Evolutionary conservation across 2,888 invertebrate genomes (phyloP), one percentile per base, ranked within the genome.

Genomic region (Embidobia sp.): DNA sequence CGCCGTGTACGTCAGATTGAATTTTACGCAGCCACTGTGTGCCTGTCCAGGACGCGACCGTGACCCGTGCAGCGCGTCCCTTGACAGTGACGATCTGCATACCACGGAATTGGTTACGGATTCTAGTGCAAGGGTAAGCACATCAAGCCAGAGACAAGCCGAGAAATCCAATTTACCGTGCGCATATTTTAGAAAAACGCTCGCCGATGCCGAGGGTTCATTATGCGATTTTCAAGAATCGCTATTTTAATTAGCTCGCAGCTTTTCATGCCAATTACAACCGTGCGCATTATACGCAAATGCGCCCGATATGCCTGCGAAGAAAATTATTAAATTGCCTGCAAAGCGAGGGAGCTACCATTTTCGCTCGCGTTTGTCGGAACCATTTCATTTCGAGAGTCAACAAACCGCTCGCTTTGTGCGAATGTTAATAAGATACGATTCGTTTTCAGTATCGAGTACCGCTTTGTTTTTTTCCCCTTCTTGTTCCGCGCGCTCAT

Each of bases 1-100:
- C 90, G 97, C 97, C 0, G 97, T 97, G 77, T 97, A 97, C 91
- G 95, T 97, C 67, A 92, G 97, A 72, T 91, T 97, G 80, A 97
- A 97, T 91, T 96, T 96, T 91, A 97, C 97, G 49, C 97, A 97
- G 90, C 97, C 97, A 2, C 91, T 97, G 76, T 97, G 97, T 90
- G 96, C 97, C 77, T 97, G 97, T 90, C 96, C 97, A 42, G 93
- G 95, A 80, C 92, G 96, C 84, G 96, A 96, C 91, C 92, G 95
- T 83, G 96, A 96, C 90, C 97, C 97, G 35, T 97, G 97, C 90
- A 97, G 97, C 53, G 97, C 96, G 46, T 96, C 96, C 82, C 92
- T 96, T 82, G 95, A 96, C 90, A 94, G 96, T 79, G 96, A 97
- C 90, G 97, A 97, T 91, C 93, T 95, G 83, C 97, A 97, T 90